phyloP scores from a whole-genome alignment of 2,888 invertebrate species.

The Autographa pulchrina region DNA sequence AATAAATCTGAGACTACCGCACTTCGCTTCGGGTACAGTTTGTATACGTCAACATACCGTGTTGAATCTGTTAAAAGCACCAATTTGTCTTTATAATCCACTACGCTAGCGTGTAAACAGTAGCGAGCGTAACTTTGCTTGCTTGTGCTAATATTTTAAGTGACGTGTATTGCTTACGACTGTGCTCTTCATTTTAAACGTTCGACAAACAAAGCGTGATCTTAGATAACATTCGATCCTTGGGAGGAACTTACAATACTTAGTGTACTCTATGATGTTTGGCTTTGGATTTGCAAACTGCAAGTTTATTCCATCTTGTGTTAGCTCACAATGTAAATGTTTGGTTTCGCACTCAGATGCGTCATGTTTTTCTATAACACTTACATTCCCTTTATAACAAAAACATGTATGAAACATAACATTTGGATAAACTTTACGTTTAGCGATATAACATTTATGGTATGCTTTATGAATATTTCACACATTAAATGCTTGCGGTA shows the following conservation, averaged over 20 bases:
- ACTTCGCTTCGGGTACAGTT: constrained; percentile 38
- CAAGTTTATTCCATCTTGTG: constrained; percentile 35
- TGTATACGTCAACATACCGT: constrained; percentile 42
- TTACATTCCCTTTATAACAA: constrained; percentile 28
- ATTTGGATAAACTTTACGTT: background rate
- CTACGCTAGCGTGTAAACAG: constrained; percentile 50
- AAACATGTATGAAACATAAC: constrained; percentile 16
- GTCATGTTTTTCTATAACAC: constrained; percentile 37
- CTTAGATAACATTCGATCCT: constrained; percentile 48
- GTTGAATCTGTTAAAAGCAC: constrained; percentile 58
- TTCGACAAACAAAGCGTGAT: constrained; percentile 78
- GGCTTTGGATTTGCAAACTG: constrained; percentile 38
- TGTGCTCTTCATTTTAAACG: constrained; percentile 61
- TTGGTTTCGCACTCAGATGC: constrained; percentile 37
- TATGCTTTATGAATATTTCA: background rate
- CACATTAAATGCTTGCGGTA: background rate
- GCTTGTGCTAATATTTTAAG: constrained; percentile 63
- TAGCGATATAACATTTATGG: background rate
- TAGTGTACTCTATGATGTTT: constrained; percentile 40
- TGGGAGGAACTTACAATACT: constrained; percentile 26
- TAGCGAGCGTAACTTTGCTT: constrained; percentile 47
- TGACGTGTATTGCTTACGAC: constrained; percentile 61
- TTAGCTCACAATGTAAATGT: constrained; percentile 50
- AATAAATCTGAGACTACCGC: constrained; percentile 52
- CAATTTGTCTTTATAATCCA: constrained; percentile 66